phyloP scores from a whole-genome alignment of 2,797 vertebrate genomes.

The Platyrinchus mystaceus region DNA sequence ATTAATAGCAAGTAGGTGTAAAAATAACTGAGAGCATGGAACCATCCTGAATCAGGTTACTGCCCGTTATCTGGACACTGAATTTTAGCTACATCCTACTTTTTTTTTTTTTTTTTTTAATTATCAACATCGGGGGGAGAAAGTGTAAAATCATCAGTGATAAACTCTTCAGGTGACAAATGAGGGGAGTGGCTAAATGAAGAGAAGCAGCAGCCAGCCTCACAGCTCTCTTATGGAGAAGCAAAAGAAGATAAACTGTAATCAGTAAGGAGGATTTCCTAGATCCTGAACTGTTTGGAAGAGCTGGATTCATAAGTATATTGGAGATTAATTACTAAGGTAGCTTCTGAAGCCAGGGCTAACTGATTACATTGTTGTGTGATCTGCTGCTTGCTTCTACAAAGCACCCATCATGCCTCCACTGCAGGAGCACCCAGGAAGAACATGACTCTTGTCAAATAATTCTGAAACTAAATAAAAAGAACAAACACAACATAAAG shows the following conservation, averaged over 20 bases:
- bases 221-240: neutral
- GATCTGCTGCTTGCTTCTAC: constrained; percentile 1
- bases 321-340: neutral
- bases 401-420: neutral
- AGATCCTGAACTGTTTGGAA: neutral
- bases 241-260: neutral
- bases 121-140: neutral
- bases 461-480: constrained; percentile 2
- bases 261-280: neutral
- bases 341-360: neutral
- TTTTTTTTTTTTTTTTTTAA: neutral
- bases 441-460: neutral
- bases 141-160: neutral
- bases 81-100: neutral
- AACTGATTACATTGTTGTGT: neutral
- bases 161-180: neutral
- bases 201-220: neutral
- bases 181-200: neutral
- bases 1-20: neutral
- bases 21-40: neutral
- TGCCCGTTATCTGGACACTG: neutral
- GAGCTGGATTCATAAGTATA: neutral
- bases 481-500: neutral
- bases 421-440: neutral
- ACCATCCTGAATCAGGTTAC: neutral